These are phyloP conservation scores for Cabera pusaria DNA, from an alignment of 2,888 invertebrate genomes.

Conservation along the genomic window DNA sequence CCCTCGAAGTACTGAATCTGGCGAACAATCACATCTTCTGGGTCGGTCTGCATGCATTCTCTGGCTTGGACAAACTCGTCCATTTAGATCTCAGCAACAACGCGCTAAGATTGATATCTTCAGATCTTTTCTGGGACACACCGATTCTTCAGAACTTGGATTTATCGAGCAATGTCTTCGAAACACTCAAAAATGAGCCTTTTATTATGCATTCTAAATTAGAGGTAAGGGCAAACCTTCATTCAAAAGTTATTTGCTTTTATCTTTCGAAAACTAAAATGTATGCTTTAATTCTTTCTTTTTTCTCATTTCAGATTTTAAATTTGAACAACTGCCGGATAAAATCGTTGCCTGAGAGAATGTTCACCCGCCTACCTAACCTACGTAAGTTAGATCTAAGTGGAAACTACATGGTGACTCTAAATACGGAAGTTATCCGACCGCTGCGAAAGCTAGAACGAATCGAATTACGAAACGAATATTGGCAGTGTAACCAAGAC, in stretches of 20 bases:
- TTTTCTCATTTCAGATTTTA: conserved; percentile 73
- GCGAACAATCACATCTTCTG: conserved; percentile 85
- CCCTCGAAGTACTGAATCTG: conserved; percentile 74
- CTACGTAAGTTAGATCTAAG: conserved; percentile 83
- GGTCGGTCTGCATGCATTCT: conserved; percentile 85
- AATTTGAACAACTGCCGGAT: conserved; percentile 84
- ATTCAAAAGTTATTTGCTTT: too few species aligned
- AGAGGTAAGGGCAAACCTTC: conserved; percentile 72
- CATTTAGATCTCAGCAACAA: conserved; percentile 85
- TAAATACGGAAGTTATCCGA: conserved; percentile 72
- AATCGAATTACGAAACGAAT: conserved; percentile 81
- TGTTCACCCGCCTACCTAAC: conserved; percentile 81
- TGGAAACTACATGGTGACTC: conserved; percentile 83
- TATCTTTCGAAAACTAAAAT: too few species aligned
- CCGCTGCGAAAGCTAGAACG: conserved; percentile 72
- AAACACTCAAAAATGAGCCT: conserved; percentile 78
- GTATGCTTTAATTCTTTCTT: too few species aligned
- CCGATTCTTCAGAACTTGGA: conserved; percentile 78
- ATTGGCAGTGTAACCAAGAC: conserved; percentile 79
- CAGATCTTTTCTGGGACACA: conserved; percentile 83
- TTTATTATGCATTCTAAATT: conserved; percentile 80
- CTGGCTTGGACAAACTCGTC: conserved; percentile 70
- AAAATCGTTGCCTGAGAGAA: conserved; percentile 72
- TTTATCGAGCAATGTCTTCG: conserved; percentile 85
- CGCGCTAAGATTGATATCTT: conserved; percentile 80